phyloP scores from a whole-genome alignment of 2,797 vertebrate species.

The Peromyscus nudipes region DNA sequence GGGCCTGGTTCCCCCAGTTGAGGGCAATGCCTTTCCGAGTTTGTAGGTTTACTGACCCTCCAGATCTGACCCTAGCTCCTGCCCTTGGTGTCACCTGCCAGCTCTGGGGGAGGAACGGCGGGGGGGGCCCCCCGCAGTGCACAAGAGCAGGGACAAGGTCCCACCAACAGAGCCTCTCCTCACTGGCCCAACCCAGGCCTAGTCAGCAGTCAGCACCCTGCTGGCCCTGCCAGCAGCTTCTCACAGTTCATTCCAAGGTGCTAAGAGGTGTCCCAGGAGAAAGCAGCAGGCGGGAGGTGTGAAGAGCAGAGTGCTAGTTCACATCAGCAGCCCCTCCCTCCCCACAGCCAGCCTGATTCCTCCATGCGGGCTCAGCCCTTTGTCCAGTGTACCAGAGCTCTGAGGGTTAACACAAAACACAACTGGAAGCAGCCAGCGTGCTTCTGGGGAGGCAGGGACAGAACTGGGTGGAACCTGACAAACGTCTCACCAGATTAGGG shows the following conservation, averaged over 20 bases:
- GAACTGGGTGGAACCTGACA: rapidly evolving
- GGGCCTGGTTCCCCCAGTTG: background rate
- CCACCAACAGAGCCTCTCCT: background rate
- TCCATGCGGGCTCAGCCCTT: background rate
- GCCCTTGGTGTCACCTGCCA: background rate
- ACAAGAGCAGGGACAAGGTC: background rate
- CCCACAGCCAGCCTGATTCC: rapidly evolving
- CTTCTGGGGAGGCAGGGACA: rapidly evolving
- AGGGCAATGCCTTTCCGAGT: background rate
- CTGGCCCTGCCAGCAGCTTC: background rate
- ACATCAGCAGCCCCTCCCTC: background rate
- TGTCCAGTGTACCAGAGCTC: rapidly evolving
- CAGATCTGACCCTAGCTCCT: background rate
- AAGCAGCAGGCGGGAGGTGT: background rate
- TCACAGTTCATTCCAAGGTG: conserved; percentile 23
- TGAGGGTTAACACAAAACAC: background rate
- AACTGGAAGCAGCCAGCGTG: background rate
- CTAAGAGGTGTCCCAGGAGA: background rate
- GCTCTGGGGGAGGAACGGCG: background rate
- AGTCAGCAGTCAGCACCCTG: background rate
- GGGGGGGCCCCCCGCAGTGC: rapidly evolving
- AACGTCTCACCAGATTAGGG: rapidly evolving
- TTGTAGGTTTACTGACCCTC: background rate
- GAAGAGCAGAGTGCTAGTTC: background rate
- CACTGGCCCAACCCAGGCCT: background rate